phyloP scores from a whole-genome alignment of 2,797 vertebrate species.

The Pseudomugil gertrudae region DNA sequence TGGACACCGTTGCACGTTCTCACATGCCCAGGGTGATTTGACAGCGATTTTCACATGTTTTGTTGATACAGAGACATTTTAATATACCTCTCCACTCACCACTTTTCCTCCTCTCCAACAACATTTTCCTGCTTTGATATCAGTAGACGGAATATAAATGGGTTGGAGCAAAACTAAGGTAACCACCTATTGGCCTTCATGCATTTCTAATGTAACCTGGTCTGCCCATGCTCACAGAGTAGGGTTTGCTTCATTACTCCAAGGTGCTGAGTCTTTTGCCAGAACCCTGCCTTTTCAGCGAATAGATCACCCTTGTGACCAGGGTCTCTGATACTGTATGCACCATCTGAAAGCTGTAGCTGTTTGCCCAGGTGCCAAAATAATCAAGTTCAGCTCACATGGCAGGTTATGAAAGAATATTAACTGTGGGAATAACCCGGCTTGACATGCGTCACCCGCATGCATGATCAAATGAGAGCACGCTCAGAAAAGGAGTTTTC shows the following conservation, averaged over 20 bases:
- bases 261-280: constrained; percentile 82
- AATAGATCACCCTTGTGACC: constrained; percentile 80
- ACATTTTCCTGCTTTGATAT: constrained; percentile 81
- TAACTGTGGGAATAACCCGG: constrained; percentile 87
- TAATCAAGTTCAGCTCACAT: constrained; percentile 85
- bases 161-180: constrained; percentile 75
- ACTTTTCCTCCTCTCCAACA: constrained; percentile 75
- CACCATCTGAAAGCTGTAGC: constrained; percentile 78
- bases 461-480: constrained; percentile 81
- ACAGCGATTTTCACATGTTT: constrained; percentile 76
- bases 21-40: constrained; percentile 65
- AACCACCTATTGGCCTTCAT: constrained; percentile 84
- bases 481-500: constrained; percentile 79
- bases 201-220: constrained; percentile 81
- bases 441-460: constrained; percentile 82
- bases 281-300: constrained; percentile 79
- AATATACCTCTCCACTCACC: constrained; percentile 65
- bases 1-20: constrained; percentile 67
- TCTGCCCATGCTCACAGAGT: constrained; percentile 73
- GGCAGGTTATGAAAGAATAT: constrained; percentile 88
- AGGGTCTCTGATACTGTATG: constrained; percentile 78
- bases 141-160: constrained; percentile 81
- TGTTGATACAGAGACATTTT: constrained; percentile 74
- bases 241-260: constrained; percentile 80
- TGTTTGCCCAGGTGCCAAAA: constrained; percentile 86